A percentile compares a stretch with the other conserved stretches of the same genome.
Conservation (phyloP, 2,113 vertebrate species). For the Semnopithecus entellus region DNA sequence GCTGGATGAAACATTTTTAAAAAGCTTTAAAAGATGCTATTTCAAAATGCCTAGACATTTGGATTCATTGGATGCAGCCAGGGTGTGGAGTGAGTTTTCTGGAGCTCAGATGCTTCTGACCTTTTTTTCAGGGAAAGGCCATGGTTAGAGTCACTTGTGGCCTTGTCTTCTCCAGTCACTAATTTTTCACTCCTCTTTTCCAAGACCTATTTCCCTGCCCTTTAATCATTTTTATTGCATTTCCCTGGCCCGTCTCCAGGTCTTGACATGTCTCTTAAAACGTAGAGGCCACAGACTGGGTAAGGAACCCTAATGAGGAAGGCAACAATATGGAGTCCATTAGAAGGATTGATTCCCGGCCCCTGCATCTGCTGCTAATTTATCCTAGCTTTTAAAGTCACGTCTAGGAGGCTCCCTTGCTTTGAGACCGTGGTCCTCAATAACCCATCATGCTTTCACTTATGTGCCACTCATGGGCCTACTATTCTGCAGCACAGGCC, state of each 20-base stretch:
- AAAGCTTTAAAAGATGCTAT: not conserved
- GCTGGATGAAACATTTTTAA: not conserved
- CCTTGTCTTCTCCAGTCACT: not conserved
- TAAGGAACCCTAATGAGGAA: constrained; percentile 59
- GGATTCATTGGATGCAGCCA: not conserved
- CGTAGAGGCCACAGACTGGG: constrained; percentile 39
- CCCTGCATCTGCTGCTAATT: not conserved
- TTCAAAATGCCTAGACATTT: not conserved
- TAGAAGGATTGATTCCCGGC: constrained; percentile 55
- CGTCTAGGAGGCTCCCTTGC: not conserved
- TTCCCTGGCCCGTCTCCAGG: constrained; percentile 58
- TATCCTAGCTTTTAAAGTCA: constrained; percentile 24
- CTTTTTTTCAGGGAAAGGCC: not conserved
- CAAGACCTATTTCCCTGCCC: not conserved
- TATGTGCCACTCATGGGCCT: accelerated
- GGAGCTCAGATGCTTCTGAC: not conserved
- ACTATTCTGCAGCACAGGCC: not conserved
- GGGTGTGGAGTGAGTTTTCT: not conserved
- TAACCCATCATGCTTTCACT: not conserved
- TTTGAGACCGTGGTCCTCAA: accelerated
- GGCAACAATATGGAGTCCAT: constrained; percentile 60
- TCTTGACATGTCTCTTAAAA: constrained; percentile 63
- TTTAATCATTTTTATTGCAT: constrained; percentile 70
- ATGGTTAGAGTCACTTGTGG: not conserved
- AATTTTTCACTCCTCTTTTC: not conserved